Evolutionary conservation across 2,113 vertebrate genomes (phyloP).

Genomic region (Bambusicola thoracicus): DNA sequence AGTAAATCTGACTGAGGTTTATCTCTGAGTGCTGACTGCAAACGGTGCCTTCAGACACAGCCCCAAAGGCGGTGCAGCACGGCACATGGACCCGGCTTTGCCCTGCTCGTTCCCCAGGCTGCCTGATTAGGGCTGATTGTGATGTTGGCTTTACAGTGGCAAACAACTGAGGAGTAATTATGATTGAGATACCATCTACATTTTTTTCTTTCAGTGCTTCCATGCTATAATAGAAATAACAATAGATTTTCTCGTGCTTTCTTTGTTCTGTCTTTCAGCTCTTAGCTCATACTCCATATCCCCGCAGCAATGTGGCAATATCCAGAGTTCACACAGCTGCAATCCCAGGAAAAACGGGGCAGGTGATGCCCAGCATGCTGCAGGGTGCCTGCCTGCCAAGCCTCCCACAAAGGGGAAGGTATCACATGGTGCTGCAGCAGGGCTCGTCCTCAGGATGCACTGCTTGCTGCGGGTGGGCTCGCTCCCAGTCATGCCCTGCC

Average conservation of each 20-base stretch:
- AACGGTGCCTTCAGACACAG: neutral
- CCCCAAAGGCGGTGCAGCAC: neutral
- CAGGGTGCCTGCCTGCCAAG: neutral
- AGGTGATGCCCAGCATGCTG: neutral
- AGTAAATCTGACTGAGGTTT: constrained; percentile 12
- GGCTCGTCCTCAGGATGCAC: neutral
- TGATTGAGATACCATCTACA: neutral
- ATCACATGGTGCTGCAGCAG: neutral
- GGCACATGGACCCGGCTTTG: neutral
- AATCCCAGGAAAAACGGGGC: neutral
- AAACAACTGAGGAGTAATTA: neutral
- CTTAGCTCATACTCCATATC: neutral
- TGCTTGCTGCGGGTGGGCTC: constrained; percentile 41
- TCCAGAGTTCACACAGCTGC: neutral
- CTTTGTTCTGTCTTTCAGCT: neutral
- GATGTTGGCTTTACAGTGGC: neutral
- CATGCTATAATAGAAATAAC: neutral
- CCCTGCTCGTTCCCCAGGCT: neutral
- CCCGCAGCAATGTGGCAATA: neutral
- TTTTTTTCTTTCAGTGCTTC: neutral
- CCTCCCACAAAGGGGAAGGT: neutral
- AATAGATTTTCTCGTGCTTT: constrained; percentile 2
- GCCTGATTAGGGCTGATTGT: neutral
- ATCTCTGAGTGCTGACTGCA: neutral
- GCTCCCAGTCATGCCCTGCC: constrained; percentile 32